phyloP scores from a whole-genome alignment of 2,888 invertebrate species.

The Corythucha ciliata region DNA sequence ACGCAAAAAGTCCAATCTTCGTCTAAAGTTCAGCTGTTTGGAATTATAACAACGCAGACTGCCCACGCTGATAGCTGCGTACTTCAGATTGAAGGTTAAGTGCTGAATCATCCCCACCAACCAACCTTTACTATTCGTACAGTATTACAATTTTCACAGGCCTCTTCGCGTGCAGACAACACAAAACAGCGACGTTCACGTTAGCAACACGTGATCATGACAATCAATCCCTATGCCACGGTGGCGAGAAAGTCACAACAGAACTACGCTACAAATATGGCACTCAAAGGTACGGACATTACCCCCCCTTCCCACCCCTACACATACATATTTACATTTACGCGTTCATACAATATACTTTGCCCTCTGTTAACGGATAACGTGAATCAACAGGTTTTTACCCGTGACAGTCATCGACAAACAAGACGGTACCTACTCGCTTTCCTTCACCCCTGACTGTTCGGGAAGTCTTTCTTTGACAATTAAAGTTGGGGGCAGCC shows the following conservation, averaged over 20 bases:
- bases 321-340: too few species aligned
- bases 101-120: not conserved
- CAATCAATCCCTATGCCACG: constrained; percentile 55
- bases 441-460: constrained; percentile 53
- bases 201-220: constrained; percentile 54
- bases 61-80: constrained; percentile 53
- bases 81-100: constrained; percentile 49
- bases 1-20: constrained; percentile 37
- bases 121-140: not conserved
- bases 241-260: constrained; percentile 53
- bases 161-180: constrained; percentile 48
- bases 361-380: too few species aligned
- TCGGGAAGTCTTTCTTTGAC: constrained; percentile 50
- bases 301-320: too few species aligned
- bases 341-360: too few species aligned
- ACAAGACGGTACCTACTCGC: constrained; percentile 54
- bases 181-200: constrained; percentile 51
- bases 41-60: constrained; percentile 54
- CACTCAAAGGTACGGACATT: constrained; percentile 36
- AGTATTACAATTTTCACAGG: not conserved
- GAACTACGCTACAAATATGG: constrained; percentile 49
- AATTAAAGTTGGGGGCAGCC: constrained; percentile 49
- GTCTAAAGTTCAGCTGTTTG: constrained; percentile 41
- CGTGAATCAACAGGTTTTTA: constrained; percentile 41
- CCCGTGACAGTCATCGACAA: constrained; percentile 50